Base-by-base conservation (phyloP, 2,797 vertebrate genomes). In the Poecilia wingei region DNA sequence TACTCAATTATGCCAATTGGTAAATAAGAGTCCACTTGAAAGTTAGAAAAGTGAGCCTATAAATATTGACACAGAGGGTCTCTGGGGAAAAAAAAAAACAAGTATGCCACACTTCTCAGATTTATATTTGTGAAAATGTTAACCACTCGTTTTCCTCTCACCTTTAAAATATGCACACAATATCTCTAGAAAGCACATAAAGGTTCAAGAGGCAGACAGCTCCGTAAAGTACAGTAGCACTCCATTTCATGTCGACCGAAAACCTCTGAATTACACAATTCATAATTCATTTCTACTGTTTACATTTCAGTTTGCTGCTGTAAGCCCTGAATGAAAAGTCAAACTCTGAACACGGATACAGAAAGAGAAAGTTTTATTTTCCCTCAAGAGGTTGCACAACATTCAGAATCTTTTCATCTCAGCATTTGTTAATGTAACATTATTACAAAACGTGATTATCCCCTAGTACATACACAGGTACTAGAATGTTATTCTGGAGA, bases 321-420 rank as follows among this genome's bases (percentile, higher is more conserved):
- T 9, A 25, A 68, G 36, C 18, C 8, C 3, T 20, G 33, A 59
- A 14, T 8, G 12, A 22, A 77, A 53, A n/a, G 9, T 64, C 9
- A 68, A 39, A 25, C 31, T 80, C 39, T 61, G 68, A 83, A 71
- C 22, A 77, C 36, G 61, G 6, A 79, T 82, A 79, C 79, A 86
- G 83, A 92, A 92, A 92, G 87, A 88, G 80, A 86, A 86, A 61
- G 33, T 85, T 92, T 93, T 88, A 93, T 89, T 91, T 83, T 81
- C 0, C 78, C 83, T 87, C 82, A 88, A 89, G 75, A 89, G 68
- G 59, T 92, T 88, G 90, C 87, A 95, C 86, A 88, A 93, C 86
- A 93, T 93, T 90, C 82, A 79, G 79, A 89, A 88, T 75, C 68
- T 78, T 79, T 85, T 91, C 69, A 85, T 88, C 76, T 90, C 86